These are phyloP conservation scores for Siniperca chuatsi DNA, from an alignment of 2,113 vertebrate genomes.

Conservation along the genomic window DNA sequence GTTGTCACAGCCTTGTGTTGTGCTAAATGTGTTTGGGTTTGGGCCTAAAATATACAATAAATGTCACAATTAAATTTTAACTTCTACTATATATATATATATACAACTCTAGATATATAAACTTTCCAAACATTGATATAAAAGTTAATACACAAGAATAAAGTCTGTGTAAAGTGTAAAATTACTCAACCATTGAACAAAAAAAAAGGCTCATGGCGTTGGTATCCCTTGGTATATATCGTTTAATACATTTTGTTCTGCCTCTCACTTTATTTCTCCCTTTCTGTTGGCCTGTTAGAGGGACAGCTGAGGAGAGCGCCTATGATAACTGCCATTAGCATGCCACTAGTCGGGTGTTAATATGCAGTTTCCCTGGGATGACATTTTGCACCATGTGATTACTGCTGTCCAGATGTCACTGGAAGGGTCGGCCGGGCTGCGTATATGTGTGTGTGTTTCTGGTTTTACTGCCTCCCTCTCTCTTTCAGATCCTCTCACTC, in stretches of 20 bases:
- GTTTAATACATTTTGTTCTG: conserved; percentile 34
- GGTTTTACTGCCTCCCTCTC: conserved; percentile 32
- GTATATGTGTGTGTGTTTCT: conserved; percentile 7
- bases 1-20: not conserved
- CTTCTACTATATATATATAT: not conserved
- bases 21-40: not conserved
- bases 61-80: not conserved
- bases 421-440: conserved; percentile 58
- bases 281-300: conserved; percentile 43
- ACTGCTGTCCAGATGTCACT: conserved; percentile 83
- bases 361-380: conserved; percentile 81
- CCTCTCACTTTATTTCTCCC: conserved; percentile 43
- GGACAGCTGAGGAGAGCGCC: conserved; percentile 69
- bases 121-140: not conserved
- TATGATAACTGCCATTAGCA: conserved; percentile 84
- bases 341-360: conserved; percentile 83
- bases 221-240: not conserved
- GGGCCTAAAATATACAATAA: not conserved
- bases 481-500: conserved; percentile 33
- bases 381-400: conserved; percentile 84
- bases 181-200: not conserved
- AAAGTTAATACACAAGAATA: not conserved
- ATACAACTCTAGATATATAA: not conserved
- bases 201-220: not conserved
- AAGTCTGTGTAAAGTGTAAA: not conserved